phyloP scores from a whole-genome alignment of 1,140 invertebrate genomes.

The Aphaenogaster rudis region DNA sequence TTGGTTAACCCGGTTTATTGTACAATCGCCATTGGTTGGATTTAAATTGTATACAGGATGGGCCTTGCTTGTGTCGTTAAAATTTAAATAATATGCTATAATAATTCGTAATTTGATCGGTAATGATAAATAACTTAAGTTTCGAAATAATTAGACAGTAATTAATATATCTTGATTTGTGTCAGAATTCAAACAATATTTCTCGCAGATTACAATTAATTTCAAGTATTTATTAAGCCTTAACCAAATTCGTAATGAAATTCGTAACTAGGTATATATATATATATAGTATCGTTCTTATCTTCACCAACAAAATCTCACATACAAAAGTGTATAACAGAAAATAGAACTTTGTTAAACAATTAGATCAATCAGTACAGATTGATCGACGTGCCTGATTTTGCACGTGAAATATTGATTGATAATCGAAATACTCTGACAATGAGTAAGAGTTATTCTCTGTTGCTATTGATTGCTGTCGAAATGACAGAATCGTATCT shows the following conservation, averaged over 20 bases:
- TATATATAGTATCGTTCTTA: not conserved
- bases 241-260: not conserved
- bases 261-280: not conserved
- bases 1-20: not conserved
- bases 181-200: not conserved
- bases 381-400: not conserved
- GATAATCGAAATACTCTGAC: not conserved
- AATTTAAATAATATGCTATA: conserved; percentile 14
- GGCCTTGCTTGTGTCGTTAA: not conserved
- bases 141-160: not conserved
- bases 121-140: not conserved
- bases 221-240: not conserved
- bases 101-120: not conserved
- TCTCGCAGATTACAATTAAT: not conserved
- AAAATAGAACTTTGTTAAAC: not conserved
- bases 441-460: not conserved
- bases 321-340: not conserved
- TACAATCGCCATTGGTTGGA: not conserved
- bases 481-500: not conserved
- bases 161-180: not conserved
- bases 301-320: not conserved
- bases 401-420: not conserved
- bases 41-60: not conserved
- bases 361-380: not conserved
- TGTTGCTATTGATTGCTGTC: not conserved